Evolutionary conservation across 2,888 invertebrate genomes (phyloP), one percentile per base, ranked within the genome.

Genomic region (Biston betularia): DNA sequence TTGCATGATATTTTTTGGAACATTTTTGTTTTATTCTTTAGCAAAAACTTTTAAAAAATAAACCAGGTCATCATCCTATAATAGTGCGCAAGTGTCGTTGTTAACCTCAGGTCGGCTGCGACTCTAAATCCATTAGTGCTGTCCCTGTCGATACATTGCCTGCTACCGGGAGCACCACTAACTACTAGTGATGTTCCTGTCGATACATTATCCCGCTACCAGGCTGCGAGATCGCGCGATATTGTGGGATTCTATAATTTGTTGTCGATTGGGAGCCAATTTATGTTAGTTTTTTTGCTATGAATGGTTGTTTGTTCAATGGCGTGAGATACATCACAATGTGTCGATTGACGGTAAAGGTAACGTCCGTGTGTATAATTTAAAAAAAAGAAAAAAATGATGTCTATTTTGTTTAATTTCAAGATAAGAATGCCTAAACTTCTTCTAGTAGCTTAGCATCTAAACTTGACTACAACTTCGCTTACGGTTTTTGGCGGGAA

Each of bases 161-260:
- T 79, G 89, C 89, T 90, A 89, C 89, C 78, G 88, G 74, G 79
- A 75, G 77, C 80, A 82, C 81, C 82, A 86, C 86, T 89, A 87
- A 86, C 88, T 87, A 87, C 87, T 86, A 86, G 86, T 86, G 89
- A 87, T 90, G 89, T 88, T 85, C 80, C 83, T 75, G 75, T 71
- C 83, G 89, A 90, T 90, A 89, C 83, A 80, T 86, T 86, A 87
- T 85, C 89, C 80, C 80, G 89, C 90, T 90, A 89, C 90, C 78
- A 88, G 84, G 77, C 81, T 82, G 79, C 73, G 77, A 85, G 87
- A 89, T 88, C 77, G 74, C 70, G 77, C 80, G 89, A 89, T 89
- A 89, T 73, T 71, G 71, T 15, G 72, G 74, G 79, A 77, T 79
- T 77, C 75, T 81, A 80, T 62, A 86, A 88, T 88, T 88, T 89